These are phyloP conservation scores for Oncorhynchus tshawytscha DNA, from an alignment of 2,113 vertebrate genomes.

Conservation along the genomic window DNA sequence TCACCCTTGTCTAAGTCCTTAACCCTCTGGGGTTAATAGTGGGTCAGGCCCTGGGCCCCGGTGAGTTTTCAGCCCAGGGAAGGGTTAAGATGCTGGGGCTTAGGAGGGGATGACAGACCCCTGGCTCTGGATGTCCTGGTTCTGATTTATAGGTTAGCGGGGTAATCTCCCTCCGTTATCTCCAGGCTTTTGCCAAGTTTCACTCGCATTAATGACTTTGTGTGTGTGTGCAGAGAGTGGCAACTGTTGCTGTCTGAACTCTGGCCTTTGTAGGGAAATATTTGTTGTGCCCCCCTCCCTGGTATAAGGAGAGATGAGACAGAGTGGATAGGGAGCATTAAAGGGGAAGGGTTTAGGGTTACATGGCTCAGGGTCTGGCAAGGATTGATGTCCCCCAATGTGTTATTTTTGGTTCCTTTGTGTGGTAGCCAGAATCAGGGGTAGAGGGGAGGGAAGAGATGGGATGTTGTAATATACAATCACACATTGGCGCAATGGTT, in stretches of 20 bases:
- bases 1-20: conserved; percentile 41
- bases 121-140: conserved; percentile 52
- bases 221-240: conserved; percentile 55
- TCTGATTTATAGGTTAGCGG: conserved; percentile 53
- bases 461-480: conserved; percentile 4
- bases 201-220: no score
- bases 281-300: conserved; percentile 73
- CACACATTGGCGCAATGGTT: neutral
- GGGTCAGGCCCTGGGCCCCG: conserved; percentile 31
- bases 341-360: conserved; percentile 75
- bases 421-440: conserved; percentile 64
- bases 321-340: conserved; percentile 64
- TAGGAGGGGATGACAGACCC: conserved; percentile 46
- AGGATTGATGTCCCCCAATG: conserved; percentile 64
- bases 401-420: conserved; percentile 78
- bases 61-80: conserved; percentile 36
- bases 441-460: conserved; percentile 39
- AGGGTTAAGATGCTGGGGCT: conserved; percentile 40
- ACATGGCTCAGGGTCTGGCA: conserved; percentile 61
- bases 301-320: conserved; percentile 56
- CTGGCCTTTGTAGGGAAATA: conserved; percentile 77
- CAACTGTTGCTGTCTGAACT: conserved; percentile 58
- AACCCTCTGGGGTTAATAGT: conserved; percentile 17
- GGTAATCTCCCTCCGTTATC: conserved; percentile 43
- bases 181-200: neutral